Evolutionary conservation across 2,888 invertebrate genomes (phyloP), one percentile per base, ranked within the genome.

Genomic region (Oxycera nigricornis): DNA sequence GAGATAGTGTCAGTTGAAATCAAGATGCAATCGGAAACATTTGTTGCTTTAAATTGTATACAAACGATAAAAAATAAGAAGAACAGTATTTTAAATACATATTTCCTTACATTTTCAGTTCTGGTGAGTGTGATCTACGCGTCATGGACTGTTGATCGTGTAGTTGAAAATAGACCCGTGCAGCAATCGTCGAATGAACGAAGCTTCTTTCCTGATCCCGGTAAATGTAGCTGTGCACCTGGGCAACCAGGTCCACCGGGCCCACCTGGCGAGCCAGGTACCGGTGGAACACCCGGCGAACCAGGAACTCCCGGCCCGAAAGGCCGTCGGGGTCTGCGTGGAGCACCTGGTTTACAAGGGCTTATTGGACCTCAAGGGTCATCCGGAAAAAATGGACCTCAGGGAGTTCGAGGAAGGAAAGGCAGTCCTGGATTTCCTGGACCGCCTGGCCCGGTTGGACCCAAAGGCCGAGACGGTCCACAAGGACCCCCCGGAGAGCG

Each of bases 231-330:
- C 1, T 70, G 70, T 31, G 14, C 70, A 9, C 70, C 70, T 2
- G 70, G 70, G 3, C 55, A 11, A 55, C 52, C 70, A 22, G 70
- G 70, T 0, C 70, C 52, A 20, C 70, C 70, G n/a, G 70, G 70
- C 2, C 70, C 70, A 52, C 52, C 70, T 11, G 70, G 70, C 11
- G 2, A 2, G 2, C 52, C 35, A 9, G 70, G 70, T 30, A 52
- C 2, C 2, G n/a, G n/a, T 1, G 70, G 70, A 2, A 22, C 20
- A 2, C n/a, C 20, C 17, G 70, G 70, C 20, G 52, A 55, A 20
- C 70, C 70, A 6, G 70, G 70, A 31, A 26, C 7, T 2, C 26
- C 17, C 0, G 70, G 70, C 2, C 14, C 4, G 31, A 70, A 55
- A 31, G 70, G 70, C 2, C 52, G 31, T 20, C 52, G 26, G 17